Evolutionary conservation across 1,140 invertebrate genomes (phyloP).

Genomic region (Pseudomyrmex dendroicus): DNA sequence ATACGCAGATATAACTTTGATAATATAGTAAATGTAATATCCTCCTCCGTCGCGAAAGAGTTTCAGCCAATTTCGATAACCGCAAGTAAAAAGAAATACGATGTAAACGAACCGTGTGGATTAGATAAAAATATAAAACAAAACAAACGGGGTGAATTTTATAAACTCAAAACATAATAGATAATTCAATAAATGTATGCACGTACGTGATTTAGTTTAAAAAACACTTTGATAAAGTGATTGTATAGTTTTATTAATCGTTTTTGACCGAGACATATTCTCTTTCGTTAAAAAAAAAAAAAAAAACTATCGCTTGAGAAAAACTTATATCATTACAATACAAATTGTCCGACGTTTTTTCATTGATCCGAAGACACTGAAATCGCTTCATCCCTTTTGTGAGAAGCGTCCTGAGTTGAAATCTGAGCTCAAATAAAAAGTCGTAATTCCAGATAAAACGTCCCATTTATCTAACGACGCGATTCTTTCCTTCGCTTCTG

Average conservation of each 20-base stretch:
- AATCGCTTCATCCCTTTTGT: constrained; percentile 57
- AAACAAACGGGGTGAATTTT: too few relatives aligned
- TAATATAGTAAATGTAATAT: background rate
- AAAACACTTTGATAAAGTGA: too few relatives aligned
- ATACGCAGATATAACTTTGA: constrained; percentile 27
- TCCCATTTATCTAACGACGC: constrained; percentile 83
- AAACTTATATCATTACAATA: constrained; percentile 59
- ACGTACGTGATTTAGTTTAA: too few relatives aligned
- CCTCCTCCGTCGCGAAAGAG: constrained; percentile 6
- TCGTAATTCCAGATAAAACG: constrained; percentile 84
- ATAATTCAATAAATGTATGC: too few relatives aligned
- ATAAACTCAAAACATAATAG: too few relatives aligned
- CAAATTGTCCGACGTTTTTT: constrained; percentile 83
- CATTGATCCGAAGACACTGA: constrained; percentile 76
- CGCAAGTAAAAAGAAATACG: constrained; percentile 1
- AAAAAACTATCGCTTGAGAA: constrained; percentile 21
- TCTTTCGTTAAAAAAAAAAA: background rate
- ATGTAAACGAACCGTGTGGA: too few relatives aligned
- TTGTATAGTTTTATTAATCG: background rate
- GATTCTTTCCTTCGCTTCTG: constrained; percentile 78
- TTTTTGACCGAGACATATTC: constrained; percentile 34
- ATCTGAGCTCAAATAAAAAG: constrained; percentile 83
- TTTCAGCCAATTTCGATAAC: constrained; percentile 20
- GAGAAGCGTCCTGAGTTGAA: constrained; percentile 61
- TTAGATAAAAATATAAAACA: too few relatives aligned